Evolutionary conservation across 2,797 vertebrate species (phyloP), one percentile per base, ranked within the genome.

Genomic region (Forpus xanthops): DNA sequence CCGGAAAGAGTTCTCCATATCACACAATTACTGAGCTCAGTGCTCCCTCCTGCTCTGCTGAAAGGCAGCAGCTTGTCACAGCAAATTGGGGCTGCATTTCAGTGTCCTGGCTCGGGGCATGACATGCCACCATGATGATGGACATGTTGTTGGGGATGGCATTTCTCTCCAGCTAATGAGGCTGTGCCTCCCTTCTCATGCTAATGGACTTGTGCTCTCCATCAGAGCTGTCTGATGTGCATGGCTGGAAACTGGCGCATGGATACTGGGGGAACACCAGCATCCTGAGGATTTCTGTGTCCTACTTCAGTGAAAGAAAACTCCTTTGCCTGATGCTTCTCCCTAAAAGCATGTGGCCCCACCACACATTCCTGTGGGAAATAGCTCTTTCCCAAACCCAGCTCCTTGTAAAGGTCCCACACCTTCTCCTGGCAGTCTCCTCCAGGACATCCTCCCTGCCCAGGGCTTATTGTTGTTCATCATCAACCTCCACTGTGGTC

Each of bases 41-140:
- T 65, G 73, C 18, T 68, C 45, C 39, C 39, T 71, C 30, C 33
- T 71, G 71, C 39, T 76, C 55, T 64, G 67, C 83, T 10, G 15
- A 62, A 72, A 44, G 62, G 27, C 53, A 90, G 16, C 41, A 65
- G 45, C 62, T 18, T 47, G 52, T 31, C 30, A 3, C 6, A 3
- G 76, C 61, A 67, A 27, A 67, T 19, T 2, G 1, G 50, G 70
- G 33, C 37, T 90, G 77, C 24, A 23, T 78, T 58, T 75, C 60
- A 58, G 13, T 35, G 37, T 89, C 30, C 45, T 9, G 1, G 33
- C 58, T 85, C 3, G 0, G 49, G 64, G 56, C 1, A 3, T 3
- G 5, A 9, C 0, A 8, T 61, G 58, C 30, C 2, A 9, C 64
- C 1, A 0, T 16, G n/a, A 14, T 42, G 52, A 55, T 50, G 65